Conservation (phyloP, 1,140 invertebrate species). For the Lerema accius region DNA sequence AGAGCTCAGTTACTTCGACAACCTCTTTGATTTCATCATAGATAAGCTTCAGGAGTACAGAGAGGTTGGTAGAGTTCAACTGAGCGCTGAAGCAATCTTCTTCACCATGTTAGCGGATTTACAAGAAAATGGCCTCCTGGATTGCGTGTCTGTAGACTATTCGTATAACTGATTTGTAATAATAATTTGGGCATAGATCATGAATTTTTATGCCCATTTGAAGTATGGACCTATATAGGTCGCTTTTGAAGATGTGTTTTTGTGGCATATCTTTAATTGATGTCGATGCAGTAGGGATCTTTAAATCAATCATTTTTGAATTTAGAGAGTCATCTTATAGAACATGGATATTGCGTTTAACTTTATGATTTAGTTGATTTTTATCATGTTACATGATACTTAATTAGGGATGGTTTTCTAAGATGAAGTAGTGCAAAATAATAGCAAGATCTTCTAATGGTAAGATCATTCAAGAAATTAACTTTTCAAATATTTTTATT, state of each 20-base stretch:
- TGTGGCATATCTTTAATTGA: conserved; percentile 19
- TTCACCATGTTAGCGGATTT: conserved; percentile 17
- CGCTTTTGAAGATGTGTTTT: not conserved
- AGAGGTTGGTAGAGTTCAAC: conserved; percentile 1
- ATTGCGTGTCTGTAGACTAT: conserved; percentile 9
- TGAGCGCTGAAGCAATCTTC: conserved; percentile 11
- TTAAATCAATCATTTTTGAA: no score
- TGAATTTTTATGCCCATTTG: not conserved
- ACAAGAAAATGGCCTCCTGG: conserved; percentile 24
- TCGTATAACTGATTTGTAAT: conserved; percentile 2
- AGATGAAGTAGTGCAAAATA: no score
- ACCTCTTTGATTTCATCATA: conserved; percentile 13
- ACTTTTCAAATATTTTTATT: no score
- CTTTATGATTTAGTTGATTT: no score
- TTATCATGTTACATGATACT: no score
- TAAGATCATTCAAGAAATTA: no score
- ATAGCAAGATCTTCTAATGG: no score
- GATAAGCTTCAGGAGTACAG: conserved; percentile 3
- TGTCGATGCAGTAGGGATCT: no score
- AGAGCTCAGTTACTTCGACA: not conserved
- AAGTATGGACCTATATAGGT: not conserved
- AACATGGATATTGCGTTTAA: no score
- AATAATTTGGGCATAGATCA: not conserved
- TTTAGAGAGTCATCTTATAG: no score
- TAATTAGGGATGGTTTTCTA: no score